Base-by-base conservation (phyloP, 2,113 vertebrate genomes). In the Erpornis zantholeuca region DNA sequence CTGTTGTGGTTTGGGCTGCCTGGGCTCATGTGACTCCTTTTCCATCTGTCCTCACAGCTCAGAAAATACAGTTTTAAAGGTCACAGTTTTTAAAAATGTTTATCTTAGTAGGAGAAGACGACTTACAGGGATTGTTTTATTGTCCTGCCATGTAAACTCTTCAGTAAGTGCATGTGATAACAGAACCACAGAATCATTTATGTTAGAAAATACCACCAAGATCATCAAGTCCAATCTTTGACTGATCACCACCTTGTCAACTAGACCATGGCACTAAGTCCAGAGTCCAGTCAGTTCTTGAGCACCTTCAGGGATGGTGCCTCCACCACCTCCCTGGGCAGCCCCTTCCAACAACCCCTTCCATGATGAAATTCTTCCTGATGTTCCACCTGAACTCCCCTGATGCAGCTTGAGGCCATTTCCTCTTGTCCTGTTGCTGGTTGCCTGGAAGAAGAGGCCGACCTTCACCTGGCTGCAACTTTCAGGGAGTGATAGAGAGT, bases 371-470 rank as follows among this genome's bases (percentile, higher is more conserved):
- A 33, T 57, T 72, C 50, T 33, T 50, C 20, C 40, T 63, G 7
- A 31, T 71, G 16, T 63, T 11, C 57, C 49, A 19, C 21, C 31
- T 36, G 66, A 49, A 49, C 3, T 19, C 29, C 11, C 11, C 49
- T 71, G 66, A 29, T 0, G 0, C 9, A 22, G 9, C 42, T 50
- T 50, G 42, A 57, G 42, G 31, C 42, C 25, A 12, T 28, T 42
- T 71, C n/a, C 19, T 56, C 42, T 35, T 71, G 35, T 40, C 16
- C 57, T 70, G 56, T 16, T 38, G 12, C 19, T 53, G 47, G 8
- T 29, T 45, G 13, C n/a, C 47, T n/a, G 57, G 35, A 14, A 72
- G 57, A 64, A 31, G 50, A 35, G 21, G 17, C 17, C 0, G 2
- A 35, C 17, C 13, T 12, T 47, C 50, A 49, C 13, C 50, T 42